Base-by-base conservation (phyloP, 1,140 invertebrate genomes). In the Diachasma alloeum region DNA sequence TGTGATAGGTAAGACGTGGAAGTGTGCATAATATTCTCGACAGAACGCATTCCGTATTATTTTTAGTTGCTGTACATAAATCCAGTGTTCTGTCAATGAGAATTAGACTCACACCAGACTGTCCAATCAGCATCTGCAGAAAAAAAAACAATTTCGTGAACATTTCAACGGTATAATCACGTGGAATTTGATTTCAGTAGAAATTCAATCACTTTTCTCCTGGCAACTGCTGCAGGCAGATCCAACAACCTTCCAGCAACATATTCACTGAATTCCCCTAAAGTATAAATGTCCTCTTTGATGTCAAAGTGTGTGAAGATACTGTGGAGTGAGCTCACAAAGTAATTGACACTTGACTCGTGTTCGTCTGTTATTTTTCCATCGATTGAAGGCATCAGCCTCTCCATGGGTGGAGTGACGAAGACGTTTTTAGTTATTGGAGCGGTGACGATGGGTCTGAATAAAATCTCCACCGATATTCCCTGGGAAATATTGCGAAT, bases 81-180 rank as follows among this genome's bases (percentile, higher is more conserved):
- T 95, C 94, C 22, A 95, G 82, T 0, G 92, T 92, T 46, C 94
- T 89, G 76, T 95, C 94, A 24, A 95, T 83, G 48, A 94, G 88
- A 70, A 95, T 91, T 9, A 95, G 78, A 5, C 93, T 93, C 26
- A 92, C 89, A 78, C 91, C 91, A 67, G 89, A 90, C 39, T 73
- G 53, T 11, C 75, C 78, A 37, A 80, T 39, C 19, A 71, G 19
- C 15, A 66, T 42, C 59, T 74, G 22, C 24, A 10, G 75, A 72
- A 75, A 81, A 79, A 80, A 80, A 74, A 85, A n/a, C n/a, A n/a
- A n/a, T n/a, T n/a, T 44, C 9, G 10, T 15, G n/a, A 46, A 46
- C 10, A 15, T 46, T n/a, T n/a, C n/a, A n/a, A n/a, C n/a, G n/a
- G n/a, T n/a, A n/a, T n/a, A n/a, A n/a, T n/a, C n/a, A n/a, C n/a